Base-by-base conservation (phyloP, 2,797 vertebrate genomes). In the Glyptemys insculpta region DNA sequence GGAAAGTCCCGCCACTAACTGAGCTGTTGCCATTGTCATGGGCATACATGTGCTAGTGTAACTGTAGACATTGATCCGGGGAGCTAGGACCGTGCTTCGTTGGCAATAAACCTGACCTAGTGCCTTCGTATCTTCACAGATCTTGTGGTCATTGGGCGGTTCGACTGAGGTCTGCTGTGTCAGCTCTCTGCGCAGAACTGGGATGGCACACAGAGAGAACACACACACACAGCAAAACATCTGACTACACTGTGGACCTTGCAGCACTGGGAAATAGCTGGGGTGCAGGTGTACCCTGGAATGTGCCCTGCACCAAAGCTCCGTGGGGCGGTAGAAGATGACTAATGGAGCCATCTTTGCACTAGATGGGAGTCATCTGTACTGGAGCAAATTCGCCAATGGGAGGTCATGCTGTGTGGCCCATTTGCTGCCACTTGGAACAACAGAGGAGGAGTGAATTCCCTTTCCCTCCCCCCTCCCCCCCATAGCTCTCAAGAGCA, bases 401-500 rank as follows among this genome's bases (percentile, higher is more conserved):
- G 65, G 34, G 27, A 6, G 44, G 41, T 14, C 41, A 29, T 8
- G 72, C 12, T 47, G 6, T 47, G 41, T 29, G 44, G 25, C 72
- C 34, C 41, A 29, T 76, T 76, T 76, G 25, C 14, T 15, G 14
- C 14, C 41, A 76, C 41, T 76, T 44, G 21, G 25, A 47, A 76
- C 44, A 27, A 76, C 41, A 76, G 44, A 47, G 14, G 23, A 74
- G 41, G 25, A 76, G 25, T 76, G 14, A 47, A 25, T 29, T 25
- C 12, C 44, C 5, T 12, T 14, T 4, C 16, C 2, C 12, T 6
- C 23, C 5, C 9, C 34, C 8, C 3, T 15, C 0, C 6, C 27
- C 8, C 9, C 3, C n/a, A 21, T 25, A 41, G 8, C 78, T 21
- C 57, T 82, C 23, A 53, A 12, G 11, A 56, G 18, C 31, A 2